Conservation (phyloP, 1,140 invertebrate species). For the Drosophila hydei region DNA sequence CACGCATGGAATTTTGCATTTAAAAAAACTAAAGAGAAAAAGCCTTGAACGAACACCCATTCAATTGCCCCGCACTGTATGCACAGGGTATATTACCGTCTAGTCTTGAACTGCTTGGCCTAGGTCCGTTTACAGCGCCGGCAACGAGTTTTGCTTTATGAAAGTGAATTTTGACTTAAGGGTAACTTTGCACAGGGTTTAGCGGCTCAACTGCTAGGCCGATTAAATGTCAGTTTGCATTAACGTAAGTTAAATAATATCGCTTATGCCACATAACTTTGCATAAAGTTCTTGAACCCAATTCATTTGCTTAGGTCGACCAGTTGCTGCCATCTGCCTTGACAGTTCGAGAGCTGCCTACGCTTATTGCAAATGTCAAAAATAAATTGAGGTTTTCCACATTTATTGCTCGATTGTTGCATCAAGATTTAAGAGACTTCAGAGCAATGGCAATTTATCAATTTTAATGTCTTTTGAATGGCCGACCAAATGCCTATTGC, state of each 20-base stretch:
- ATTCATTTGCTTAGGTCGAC: not conserved
- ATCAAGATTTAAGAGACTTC: conserved; percentile 28
- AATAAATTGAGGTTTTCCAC: conserved; percentile 18
- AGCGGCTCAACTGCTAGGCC: not conserved
- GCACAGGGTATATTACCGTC: conserved; percentile 21
- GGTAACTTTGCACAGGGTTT: conserved; percentile 7
- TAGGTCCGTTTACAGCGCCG: not conserved
- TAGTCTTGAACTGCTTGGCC: not conserved
- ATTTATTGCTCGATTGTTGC: conserved; percentile 16
- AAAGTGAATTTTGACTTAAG: conserved; percentile 26
- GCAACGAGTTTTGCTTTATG: conserved; percentile 18
- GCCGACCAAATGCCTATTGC: conserved; percentile 40
- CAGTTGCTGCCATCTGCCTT: no score
- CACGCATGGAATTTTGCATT: no score
- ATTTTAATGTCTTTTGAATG: conserved; percentile 71
- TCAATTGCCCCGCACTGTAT: not conserved
- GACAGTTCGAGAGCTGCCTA: not conserved
- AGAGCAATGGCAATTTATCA: conserved; percentile 64
- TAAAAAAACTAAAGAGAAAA: no score
- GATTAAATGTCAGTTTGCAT: conserved; percentile 15
- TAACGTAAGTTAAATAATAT: conserved; percentile 37
- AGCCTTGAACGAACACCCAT: no score
- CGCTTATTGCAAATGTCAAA: not conserved
- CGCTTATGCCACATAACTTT: conserved; percentile 4
- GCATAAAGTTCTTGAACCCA: not conserved